phyloP scores from a whole-genome alignment of 1,140 invertebrate species.

The Probaryconus sp. region DNA sequence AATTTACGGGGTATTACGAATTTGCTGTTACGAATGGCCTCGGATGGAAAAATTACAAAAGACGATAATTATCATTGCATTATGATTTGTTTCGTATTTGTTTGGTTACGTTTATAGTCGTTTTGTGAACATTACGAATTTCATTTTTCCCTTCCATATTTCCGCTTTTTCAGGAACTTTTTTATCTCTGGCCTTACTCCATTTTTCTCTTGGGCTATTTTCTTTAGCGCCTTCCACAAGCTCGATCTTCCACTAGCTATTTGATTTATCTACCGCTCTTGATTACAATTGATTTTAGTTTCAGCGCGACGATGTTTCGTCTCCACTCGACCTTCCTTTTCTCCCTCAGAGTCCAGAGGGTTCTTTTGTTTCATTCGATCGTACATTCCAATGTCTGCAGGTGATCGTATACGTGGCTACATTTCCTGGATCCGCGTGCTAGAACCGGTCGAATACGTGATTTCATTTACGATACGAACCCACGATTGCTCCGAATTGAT shows the following conservation, averaged over 20 bases:
- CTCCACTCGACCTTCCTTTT: constrained; percentile 3
- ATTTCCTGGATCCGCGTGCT: constrained; percentile 66
- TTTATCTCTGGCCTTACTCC: constrained; percentile 10
- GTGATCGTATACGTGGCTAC: constrained; percentile 56
- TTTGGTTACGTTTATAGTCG: not conserved
- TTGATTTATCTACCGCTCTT: constrained; percentile 71
- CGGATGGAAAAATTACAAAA: no score
- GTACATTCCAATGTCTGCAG: constrained; percentile 22
- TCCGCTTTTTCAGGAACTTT: not conserved
- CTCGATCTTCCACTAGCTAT: constrained; percentile 57
- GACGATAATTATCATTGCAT: not conserved
- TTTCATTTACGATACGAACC: constrained; percentile 77
- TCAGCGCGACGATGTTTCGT: constrained; percentile 40
- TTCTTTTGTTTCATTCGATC: constrained; percentile 33
- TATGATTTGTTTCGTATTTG: not conserved
- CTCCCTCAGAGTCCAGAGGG: not conserved
- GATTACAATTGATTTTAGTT: constrained; percentile 74
- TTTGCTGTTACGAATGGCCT: no score
- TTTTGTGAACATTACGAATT: constrained; percentile 2
- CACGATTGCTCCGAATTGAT: constrained; percentile 68
- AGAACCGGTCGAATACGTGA: constrained; percentile 70
- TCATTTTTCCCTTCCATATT: constrained; percentile 10
- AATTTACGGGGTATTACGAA: no score
- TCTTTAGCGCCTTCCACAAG: constrained; percentile 28
- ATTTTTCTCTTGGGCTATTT: constrained; percentile 44